phyloP scores from a whole-genome alignment of 2,888 invertebrate genomes.

The Parnassius glacialis region DNA sequence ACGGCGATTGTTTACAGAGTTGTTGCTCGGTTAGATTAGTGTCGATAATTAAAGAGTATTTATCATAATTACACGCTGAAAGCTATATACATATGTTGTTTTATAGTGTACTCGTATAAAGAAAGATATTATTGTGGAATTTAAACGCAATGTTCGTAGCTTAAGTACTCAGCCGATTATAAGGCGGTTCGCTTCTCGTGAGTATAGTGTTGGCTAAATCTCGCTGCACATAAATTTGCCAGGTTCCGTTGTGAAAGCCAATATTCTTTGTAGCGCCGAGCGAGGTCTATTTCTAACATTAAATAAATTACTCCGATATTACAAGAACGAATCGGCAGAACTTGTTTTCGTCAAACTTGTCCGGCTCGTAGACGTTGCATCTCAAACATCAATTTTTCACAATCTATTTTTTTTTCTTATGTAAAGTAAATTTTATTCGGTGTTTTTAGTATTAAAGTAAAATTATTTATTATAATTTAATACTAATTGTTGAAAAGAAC shows the following conservation, averaged over 20 bases:
- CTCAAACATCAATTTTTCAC: constrained; percentile 64
- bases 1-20: constrained; percentile 45
- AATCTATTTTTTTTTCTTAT: constrained; percentile 44
- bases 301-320: constrained; percentile 79
- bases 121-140: constrained; percentile 15
- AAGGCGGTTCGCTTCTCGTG: constrained; percentile 60
- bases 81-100: constrained; percentile 2
- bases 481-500: background rate
- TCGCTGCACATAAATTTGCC: constrained; percentile 74
- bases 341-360: constrained; percentile 70
- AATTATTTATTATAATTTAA: background rate
- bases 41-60: constrained; percentile 21
- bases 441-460: background rate
- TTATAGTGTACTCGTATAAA: background rate
- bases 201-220: constrained; percentile 65
- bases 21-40: constrained; percentile 22
- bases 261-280: constrained; percentile 76
- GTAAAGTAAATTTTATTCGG: constrained; percentile 37
- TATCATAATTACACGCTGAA: constrained; percentile 12
- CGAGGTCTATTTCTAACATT: constrained; percentile 77
- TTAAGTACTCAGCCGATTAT: constrained; percentile 33
- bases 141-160: constrained; percentile 17
- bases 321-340: constrained; percentile 76
- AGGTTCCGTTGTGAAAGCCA: constrained; percentile 79
- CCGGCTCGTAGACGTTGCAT: constrained; percentile 58